These are phyloP conservation scores for Ctenopoma multispine DNA, from an alignment of 2,797 vertebrate genomes.

Conservation along the genomic window DNA sequence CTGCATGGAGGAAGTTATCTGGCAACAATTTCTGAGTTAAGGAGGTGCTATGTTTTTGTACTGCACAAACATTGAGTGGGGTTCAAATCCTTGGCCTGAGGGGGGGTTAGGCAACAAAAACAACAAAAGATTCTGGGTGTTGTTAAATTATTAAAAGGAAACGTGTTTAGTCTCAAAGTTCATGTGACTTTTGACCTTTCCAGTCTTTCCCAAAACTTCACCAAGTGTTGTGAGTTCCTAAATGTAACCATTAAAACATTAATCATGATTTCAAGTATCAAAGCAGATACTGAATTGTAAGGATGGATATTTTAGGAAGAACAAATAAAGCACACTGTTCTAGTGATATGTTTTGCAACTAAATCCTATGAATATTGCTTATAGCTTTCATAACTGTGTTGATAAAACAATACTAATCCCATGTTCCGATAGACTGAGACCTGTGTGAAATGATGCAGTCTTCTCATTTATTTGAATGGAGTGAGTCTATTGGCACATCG, in stretches of 20 bases:
- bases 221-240: too few relatives aligned
- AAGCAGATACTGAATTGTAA: neutral
- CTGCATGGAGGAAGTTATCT: neutral
- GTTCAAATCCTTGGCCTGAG: neutral
- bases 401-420: neutral
- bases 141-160: neutral
- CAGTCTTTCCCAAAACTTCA: neutral
- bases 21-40: neutral
- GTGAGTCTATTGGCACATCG: too few relatives aligned
- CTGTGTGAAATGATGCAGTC: too few relatives aligned
- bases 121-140: neutral
- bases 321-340: neutral
- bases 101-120: neutral
- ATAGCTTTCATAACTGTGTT: neutral
- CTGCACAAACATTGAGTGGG: neutral
- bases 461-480: too few relatives aligned
- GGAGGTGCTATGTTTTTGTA: neutral
- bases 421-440: neutral
- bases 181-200: neutral
- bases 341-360: neutral
- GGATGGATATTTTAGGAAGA: neutral
- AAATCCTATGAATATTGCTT: too few relatives aligned
- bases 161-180: neutral
- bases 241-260: neutral
- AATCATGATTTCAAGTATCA: neutral